Conservation (phyloP, 1,140 invertebrate species). For the Sminthurides bifidus region DNA sequence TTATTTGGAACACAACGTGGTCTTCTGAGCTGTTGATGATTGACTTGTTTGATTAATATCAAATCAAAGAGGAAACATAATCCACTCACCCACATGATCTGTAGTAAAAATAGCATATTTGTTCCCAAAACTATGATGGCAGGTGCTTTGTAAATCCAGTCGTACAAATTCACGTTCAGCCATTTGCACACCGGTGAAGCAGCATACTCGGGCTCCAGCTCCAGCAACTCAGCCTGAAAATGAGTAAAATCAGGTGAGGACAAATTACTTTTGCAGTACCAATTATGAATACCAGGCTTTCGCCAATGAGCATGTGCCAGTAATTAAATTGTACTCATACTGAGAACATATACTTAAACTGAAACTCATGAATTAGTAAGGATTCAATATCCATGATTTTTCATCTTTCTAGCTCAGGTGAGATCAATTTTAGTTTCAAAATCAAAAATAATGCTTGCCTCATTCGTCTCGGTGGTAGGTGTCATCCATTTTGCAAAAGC, state of each 20-base stretch:
- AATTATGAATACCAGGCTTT: too few relatives aligned
- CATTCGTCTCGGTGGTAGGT: background rate
- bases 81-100: conserved; percentile 74
- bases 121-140: conserved; percentile 57
- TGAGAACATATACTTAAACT: background rate
- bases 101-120: conserved; percentile 74
- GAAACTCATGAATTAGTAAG: too few relatives aligned
- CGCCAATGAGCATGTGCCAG: background rate
- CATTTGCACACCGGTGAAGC: conserved; percentile 38
- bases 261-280: too few relatives aligned
- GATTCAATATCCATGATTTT: too few relatives aligned
- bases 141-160: conserved; percentile 69
- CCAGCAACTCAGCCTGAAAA: background rate
- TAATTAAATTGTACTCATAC: background rate
- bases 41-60: background rate
- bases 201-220: background rate
- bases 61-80: background rate
- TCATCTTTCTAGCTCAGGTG: too few relatives aligned
- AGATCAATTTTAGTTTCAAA: too few relatives aligned
- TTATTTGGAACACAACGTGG: background rate
- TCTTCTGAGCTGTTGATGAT: background rate
- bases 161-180: conserved; percentile 57
- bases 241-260: background rate
- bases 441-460: conserved; percentile 10
- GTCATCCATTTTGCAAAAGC: conserved; percentile 45